These are phyloP conservation scores for Tiaroga cobitis DNA, from an alignment of 2,797 vertebrate species.

Conservation along the genomic window DNA sequence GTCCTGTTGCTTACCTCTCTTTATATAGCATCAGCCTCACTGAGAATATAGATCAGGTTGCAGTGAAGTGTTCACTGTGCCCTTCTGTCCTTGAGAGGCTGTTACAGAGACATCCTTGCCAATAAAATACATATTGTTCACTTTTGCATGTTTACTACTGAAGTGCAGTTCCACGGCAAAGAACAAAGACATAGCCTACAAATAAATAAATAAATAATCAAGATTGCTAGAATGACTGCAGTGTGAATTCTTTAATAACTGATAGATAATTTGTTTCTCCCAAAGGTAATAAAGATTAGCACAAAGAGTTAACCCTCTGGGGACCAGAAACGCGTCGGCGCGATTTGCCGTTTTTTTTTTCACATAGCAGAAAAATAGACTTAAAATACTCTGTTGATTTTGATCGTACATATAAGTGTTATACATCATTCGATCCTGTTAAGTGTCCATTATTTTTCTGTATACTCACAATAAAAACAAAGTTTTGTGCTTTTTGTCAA, in stretches of 20 bases:
- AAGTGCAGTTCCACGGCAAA: background rate
- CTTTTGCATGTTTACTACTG: background rate
- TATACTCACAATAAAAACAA: too few species aligned
- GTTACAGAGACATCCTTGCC: conserved; percentile 22
- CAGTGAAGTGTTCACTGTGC: conserved; percentile 58
- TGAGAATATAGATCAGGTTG: conserved; percentile 78
- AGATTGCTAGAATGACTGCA: background rate
- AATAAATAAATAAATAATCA: background rate
- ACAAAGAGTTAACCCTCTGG: too few species aligned
- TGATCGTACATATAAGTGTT: too few species aligned
- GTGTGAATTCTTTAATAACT: background rate
- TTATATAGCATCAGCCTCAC: conserved; percentile 73
- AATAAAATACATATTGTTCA: background rate
- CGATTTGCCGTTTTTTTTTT: too few species aligned
- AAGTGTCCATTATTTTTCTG: too few species aligned
- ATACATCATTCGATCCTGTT: too few species aligned
- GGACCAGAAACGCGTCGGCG: too few species aligned
- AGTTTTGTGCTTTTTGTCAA: too few species aligned
- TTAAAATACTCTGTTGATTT: too few species aligned
- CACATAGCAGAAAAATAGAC: too few species aligned
- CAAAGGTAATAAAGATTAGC: background rate
- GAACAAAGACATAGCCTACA: background rate
- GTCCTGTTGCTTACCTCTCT: conserved; percentile 63
- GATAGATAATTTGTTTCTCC: background rate
- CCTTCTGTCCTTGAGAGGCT: conserved; percentile 69